A percentile compares a stretch with the other conserved stretches of the same genome.
phyloP scores from a whole-genome alignment of 2,113 vertebrate genomes.

The Recurvirostra avosetta region DNA sequence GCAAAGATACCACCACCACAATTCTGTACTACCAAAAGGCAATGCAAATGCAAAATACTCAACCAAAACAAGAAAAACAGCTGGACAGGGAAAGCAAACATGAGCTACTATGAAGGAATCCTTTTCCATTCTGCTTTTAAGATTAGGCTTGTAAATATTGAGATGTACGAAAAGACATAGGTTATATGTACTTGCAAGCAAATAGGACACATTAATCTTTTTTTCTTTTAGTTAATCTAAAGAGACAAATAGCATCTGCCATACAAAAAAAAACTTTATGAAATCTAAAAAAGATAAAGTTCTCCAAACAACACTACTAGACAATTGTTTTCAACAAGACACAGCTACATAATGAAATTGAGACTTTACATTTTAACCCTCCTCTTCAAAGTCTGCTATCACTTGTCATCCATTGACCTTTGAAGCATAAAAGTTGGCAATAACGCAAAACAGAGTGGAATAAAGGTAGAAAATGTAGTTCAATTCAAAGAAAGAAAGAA shows the following conservation, averaged over 20 bases:
- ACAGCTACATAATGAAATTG: background rate
- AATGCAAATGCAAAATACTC: background rate
- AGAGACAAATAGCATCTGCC: background rate
- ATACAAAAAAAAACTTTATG: background rate
- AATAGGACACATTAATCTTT: background rate
- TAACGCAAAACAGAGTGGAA: background rate
- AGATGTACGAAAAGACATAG: background rate
- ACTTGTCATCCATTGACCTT: background rate
- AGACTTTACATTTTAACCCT: background rate
- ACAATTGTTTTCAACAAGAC: background rate
- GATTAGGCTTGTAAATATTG: background rate
- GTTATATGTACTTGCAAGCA: background rate
- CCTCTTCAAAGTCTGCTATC: background rate
- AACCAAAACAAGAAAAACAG: background rate
- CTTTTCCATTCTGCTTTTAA: background rate
- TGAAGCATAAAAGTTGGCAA: background rate
- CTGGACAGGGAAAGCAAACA: background rate
- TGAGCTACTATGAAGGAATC: background rate
- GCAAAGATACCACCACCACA: background rate
- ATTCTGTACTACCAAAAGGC: background rate
- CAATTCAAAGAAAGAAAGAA: background rate
- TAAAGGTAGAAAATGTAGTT: background rate
- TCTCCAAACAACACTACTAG: background rate
- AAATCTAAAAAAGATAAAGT: background rate
- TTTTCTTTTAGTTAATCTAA: background rate